Percentiles rank a stretch among this genome's conserved stretches.
phyloP scores from a whole-genome alignment of 2,888 invertebrate genomes.

The Sepiola atlantica region DNA sequence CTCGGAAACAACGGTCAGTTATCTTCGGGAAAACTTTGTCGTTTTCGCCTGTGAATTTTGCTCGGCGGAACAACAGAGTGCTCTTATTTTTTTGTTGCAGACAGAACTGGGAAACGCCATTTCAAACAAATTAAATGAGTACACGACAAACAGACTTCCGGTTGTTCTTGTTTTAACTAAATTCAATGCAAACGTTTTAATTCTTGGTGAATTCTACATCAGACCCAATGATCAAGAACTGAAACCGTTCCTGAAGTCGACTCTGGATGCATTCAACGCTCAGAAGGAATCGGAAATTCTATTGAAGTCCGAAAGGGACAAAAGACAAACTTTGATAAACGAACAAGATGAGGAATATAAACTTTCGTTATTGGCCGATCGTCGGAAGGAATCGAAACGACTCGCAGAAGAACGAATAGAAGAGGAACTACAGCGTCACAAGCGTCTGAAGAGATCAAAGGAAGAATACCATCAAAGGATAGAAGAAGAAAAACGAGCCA shows the following conservation, averaged over 20 bases:
- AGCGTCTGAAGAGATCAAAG: neutral
- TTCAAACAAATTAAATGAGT: neutral
- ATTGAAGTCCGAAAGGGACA: neutral
- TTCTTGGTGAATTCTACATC: conserved; percentile 24
- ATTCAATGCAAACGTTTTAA: neutral
- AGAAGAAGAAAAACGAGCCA: conserved; percentile 21
- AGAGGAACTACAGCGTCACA: neutral
- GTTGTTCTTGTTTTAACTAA: neutral
- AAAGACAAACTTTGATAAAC: neutral
- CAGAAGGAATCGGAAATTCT: neutral
- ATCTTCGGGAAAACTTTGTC: neutral
- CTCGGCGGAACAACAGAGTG: neutral
- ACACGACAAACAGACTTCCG: neutral
- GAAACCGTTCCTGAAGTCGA: neutral
- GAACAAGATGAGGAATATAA: conserved; percentile 37
- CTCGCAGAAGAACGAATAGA: neutral
- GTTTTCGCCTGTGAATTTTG: neutral
- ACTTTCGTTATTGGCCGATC: neutral
- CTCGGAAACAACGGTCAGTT: neutral
- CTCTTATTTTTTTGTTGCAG: neutral
- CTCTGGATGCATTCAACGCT: neutral
- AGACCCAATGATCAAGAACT: neutral
- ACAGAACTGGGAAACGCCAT: conserved; percentile 24
- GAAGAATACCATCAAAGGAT: neutral
- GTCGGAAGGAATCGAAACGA: conserved; percentile 24